Evolutionary conservation across 2,113 vertebrate genomes (phyloP).

Genomic region (Vidua chalybeata): DNA sequence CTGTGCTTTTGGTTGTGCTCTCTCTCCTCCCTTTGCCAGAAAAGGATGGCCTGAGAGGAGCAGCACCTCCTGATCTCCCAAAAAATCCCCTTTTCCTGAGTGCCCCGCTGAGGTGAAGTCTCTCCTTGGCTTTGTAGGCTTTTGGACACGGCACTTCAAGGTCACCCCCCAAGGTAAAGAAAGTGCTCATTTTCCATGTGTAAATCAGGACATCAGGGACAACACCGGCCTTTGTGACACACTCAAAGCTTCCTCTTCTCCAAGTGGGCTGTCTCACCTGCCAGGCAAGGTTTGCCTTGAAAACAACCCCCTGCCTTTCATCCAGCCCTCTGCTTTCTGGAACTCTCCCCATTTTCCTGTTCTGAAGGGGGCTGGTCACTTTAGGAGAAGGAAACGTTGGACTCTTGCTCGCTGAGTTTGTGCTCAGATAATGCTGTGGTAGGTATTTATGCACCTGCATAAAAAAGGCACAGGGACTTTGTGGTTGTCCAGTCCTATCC

Average conservation of each 20-base stretch:
- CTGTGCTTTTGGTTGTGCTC: background rate
- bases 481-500: background rate
- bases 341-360: background rate
- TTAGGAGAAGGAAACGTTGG: background rate
- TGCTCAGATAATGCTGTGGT: background rate
- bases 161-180: background rate
- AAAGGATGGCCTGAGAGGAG: background rate
- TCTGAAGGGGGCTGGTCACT: background rate
- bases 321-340: background rate
- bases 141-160: background rate
- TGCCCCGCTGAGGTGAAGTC: background rate
- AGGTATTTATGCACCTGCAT: background rate
- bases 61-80: conserved; percentile 10
- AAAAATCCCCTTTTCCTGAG: background rate
- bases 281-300: background rate
- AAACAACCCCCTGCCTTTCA: background rate
- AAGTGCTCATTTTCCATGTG: background rate
- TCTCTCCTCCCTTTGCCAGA: background rate
- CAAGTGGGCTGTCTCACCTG: background rate
- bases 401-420: background rate
- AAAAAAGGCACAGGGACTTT: background rate
- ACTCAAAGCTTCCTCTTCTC: background rate
- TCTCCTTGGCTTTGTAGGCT: background rate
- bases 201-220: background rate
- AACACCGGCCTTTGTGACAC: background rate